Base-by-base conservation (phyloP, 64 coral and sea anemone species). In the Anthopleura sola region DNA sequence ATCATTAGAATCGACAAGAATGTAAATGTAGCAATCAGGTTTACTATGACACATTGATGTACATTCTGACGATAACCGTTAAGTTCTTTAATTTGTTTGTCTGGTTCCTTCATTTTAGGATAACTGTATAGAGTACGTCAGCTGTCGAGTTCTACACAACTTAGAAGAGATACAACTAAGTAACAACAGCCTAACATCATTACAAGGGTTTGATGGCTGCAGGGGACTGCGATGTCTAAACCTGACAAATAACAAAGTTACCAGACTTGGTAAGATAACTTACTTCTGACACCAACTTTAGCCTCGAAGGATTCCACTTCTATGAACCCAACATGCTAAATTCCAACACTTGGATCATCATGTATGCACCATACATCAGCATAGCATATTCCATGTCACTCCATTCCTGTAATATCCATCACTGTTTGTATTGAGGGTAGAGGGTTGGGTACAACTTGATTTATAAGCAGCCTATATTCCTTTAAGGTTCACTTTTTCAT, bases 111-210 rank as follows among this genome's bases (percentile, higher is more conserved):
- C 23, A 38, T 85, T 80, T 6, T 57, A 97, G 94, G 71, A 87
- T 32, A 97, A 97, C 90, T 86, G 84, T 29, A 71, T 97, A 32
- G 94, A 97, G 33, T 80, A 87, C 23, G 21, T 97, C 40, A 97
- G 84, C 75, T 89, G 86, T 40, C 76, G 53, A 49, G 94, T 37
- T 32, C 58, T 97, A 53, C 55, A 71, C 38, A 76, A 88, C 20
- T 32, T 97, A 54, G 78, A 71, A 20, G 86, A 89, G 2, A 38
- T 93, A 37, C 64, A 75, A 49, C 68, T 97, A 62, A 56, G 50
- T 55, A 83, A 89, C 75, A 97, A 97, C 71, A 92, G 83, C 58
- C 24, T 97, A 12, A 82, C 87, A 1, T 97, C 94, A n/a, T 33
- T 97, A 18, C 90, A 92, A 84, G 94, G 94, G 14, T 84, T 97